Base-by-base conservation (phyloP, 2,888 invertebrate species). In the Disparrhopalites patrizii region DNA sequence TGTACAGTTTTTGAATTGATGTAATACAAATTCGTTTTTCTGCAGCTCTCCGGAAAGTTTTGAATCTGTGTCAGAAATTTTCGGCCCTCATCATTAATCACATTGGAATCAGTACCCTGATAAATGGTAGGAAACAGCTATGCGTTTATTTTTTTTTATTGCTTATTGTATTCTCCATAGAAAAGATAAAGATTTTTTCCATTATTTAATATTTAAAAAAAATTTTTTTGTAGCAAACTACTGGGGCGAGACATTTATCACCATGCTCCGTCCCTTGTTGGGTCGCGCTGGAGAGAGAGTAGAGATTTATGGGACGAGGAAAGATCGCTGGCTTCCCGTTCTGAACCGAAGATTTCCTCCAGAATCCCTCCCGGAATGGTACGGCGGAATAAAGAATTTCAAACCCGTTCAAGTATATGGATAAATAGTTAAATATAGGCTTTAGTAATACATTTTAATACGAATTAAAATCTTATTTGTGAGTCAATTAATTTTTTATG, bases 1-100 rank as follows among this genome's bases (percentile, higher is more conserved):
- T n/a, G n/a, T n/a, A n/a, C n/a, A n/a, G n/a, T n/a, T n/a, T n/a
- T n/a, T n/a, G n/a, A n/a, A n/a, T n/a, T n/a, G n/a, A n/a, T n/a
- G n/a, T n/a, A n/a, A n/a, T n/a, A n/a, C n/a, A n/a, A n/a, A n/a
- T n/a, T n/a, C n/a, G n/a, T n/a, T n/a, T n/a, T n/a, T n/a, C n/a
- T n/a, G n/a, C n/a, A n/a, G n/a, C n/a, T n/a, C n/a, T n/a, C n/a
- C n/a, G n/a, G n/a, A n/a, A n/a, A n/a, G n/a, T n/a, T n/a, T n/a
- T n/a, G n/a, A n/a, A n/a, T n/a, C n/a, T n/a, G n/a, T n/a, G n/a
- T n/a, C n/a, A n/a, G n/a, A n/a, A n/a, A n/a, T n/a, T n/a, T n/a
- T n/a, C n/a, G n/a, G n/a, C n/a, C n/a, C n/a, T n/a, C 38, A 55
- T 55, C 7, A 30, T 55, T 25, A 31, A 55, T 31, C 55, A 55